These are phyloP conservation scores for Sus cebifrons DNA, from an alignment of 2,797 vertebrate species.

Conservation along the genomic window DNA sequence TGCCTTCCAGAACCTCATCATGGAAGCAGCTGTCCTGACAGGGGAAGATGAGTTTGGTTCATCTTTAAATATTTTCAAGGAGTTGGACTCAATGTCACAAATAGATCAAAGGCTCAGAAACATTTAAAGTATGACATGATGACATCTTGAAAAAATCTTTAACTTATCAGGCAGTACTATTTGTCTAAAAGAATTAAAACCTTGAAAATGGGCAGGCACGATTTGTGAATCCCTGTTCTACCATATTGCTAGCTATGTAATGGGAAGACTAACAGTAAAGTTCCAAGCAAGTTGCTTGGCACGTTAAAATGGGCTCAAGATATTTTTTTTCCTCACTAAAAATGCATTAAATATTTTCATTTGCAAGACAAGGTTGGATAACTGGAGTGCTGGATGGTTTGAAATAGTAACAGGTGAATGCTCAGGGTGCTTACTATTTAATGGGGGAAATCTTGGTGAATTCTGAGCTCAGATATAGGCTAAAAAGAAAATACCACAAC, in stretches of 20 bases:
- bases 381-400: not conserved
- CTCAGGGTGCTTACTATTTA: not conserved
- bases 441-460: not conserved
- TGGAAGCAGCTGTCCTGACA: slow-evolving; percentile 73
- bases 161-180: slow-evolving; percentile 15
- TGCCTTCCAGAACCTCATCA: slow-evolving; percentile 69
- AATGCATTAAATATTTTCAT: slow-evolving; percentile 8
- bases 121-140: slow-evolving; percentile 49
- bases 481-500: not conserved
- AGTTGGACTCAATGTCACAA: slow-evolving; percentile 64
- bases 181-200: slow-evolving; percentile 1
- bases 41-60: slow-evolving; percentile 52
- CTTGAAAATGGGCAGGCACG: not conserved
- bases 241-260: not conserved
- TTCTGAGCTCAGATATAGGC: not conserved
- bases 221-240: not conserved
- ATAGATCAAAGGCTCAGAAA: slow-evolving; percentile 66
- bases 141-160: slow-evolving; percentile 33
- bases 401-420: not conserved
- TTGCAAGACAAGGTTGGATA: not conserved
- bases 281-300: not conserved
- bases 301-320: not conserved
- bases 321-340: not conserved
- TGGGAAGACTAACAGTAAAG: not conserved
- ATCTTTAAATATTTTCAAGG: slow-evolving; percentile 68